A percentile compares a stretch with the other conserved stretches of the same genome.
phyloP scores from a whole-genome alignment of 2,113 vertebrate genomes.

The Fregetta grallaria region DNA sequence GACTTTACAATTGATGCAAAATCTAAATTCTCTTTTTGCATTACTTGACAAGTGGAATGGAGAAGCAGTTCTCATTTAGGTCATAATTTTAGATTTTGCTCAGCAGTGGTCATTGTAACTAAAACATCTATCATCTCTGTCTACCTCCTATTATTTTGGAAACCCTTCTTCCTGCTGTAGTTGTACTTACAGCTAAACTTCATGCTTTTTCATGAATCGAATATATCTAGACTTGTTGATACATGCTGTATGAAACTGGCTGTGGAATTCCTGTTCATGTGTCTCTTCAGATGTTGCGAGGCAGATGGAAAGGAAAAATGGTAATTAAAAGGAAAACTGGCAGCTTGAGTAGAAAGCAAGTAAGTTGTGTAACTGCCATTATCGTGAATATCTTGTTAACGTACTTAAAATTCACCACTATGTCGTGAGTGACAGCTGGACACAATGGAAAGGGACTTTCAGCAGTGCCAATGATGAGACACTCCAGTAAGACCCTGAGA shows the following conservation, averaged over 20 bases:
- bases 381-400: background rate
- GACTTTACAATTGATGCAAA: background rate
- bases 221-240: background rate
- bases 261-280: background rate
- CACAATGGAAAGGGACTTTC: fast-evolving
- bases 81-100: background rate
- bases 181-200: background rate
- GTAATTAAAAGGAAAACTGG: background rate
- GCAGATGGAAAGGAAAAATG: background rate
- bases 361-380: background rate
- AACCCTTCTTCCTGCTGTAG: background rate
- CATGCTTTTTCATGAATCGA: background rate
- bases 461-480: background rate
- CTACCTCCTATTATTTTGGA: background rate
- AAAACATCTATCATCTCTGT: background rate
- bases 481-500: background rate
- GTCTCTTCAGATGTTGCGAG: background rate
- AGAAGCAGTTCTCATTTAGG: background rate
- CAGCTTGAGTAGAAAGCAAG: background rate
- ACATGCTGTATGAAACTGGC: background rate
- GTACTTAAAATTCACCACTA: background rate
- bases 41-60: background rate
- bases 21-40: background rate
- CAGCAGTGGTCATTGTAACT: background rate
- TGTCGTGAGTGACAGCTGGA: background rate